Percentiles rank a stretch among this genome's conserved stretches.
Evolutionary conservation across 2,797 vertebrate species (phyloP).

Genomic region (Amniataba percoides): DNA sequence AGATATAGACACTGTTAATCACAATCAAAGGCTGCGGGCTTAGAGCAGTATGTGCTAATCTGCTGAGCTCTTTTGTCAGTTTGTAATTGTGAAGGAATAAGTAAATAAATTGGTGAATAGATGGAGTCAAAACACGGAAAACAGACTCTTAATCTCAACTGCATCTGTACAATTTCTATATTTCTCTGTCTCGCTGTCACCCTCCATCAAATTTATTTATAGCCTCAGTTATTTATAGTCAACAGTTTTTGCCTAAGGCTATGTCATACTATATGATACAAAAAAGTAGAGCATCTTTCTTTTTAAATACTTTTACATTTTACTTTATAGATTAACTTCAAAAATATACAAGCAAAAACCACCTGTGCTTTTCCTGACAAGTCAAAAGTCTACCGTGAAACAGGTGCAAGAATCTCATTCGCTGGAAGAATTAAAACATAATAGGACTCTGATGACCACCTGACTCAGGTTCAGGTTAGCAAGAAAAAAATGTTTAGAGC

Average conservation of each 20-base stretch:
- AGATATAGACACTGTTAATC: slow-evolving; percentile 21
- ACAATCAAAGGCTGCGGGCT: slow-evolving; percentile 16
- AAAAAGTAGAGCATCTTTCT: neutral
- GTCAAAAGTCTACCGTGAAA: neutral
- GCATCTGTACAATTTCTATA: neutral
- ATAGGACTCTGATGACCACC: neutral
- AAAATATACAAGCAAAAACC: neutral
- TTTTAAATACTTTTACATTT: slow-evolving; percentile 3
- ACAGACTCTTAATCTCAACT: neutral
- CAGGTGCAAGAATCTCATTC: neutral
- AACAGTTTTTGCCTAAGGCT: neutral
- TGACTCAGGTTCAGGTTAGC: neutral
- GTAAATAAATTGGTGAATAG: slow-evolving; percentile 20
- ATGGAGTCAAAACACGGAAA: slow-evolving; percentile 9
- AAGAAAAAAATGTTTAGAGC: neutral
- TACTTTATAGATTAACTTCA: neutral
- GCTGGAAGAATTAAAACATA: neutral
- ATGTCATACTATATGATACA: neutral
- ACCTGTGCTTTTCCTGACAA: neutral
- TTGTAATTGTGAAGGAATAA: slow-evolving; percentile 12
- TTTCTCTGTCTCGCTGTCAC: neutral
- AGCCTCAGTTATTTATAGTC: no score
- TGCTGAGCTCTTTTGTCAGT: slow-evolving; percentile 8
- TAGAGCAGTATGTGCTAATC: neutral
- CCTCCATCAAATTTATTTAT: neutral